Conservation (phyloP, 2,888 invertebrate genomes). For the Arge pagana region DNA sequence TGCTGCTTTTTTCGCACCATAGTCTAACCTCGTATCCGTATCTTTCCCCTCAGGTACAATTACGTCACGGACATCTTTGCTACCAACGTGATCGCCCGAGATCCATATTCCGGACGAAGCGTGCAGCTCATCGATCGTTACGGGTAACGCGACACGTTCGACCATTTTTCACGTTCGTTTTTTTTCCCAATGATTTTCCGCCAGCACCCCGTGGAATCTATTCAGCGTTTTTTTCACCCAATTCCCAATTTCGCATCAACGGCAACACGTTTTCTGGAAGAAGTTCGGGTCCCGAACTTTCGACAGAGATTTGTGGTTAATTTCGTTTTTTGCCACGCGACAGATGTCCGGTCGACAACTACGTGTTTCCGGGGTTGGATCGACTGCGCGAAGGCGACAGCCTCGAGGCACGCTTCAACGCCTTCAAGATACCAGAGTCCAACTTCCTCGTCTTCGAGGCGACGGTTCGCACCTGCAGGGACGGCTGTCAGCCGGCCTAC, state of each 20-base stretch:
- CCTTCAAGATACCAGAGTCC: conserved; percentile 92
- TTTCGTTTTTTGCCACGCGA: no score
- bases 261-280: neutral
- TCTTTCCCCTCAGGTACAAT: conserved; percentile 63
- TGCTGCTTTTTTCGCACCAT: neutral
- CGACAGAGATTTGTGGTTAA: no score
- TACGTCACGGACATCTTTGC: conserved; percentile 90
- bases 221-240: no score
- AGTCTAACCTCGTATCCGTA: neutral
- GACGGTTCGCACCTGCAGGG: conserved; percentile 85
- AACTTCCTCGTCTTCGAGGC: conserved; percentile 93
- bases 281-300: no score
- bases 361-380: conserved; percentile 89
- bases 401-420: conserved; percentile 88
- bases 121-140: conserved; percentile 88
- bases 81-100: conserved; percentile 88
- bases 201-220: no score
- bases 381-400: conserved; percentile 84
- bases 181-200: no score
- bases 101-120: conserved; percentile 89
- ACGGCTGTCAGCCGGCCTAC: conserved; percentile 89
- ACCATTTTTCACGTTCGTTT: no score
- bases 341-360: conserved; percentile 89
- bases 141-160: conserved; percentile 75
- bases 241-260: neutral